Evolutionary conservation across 2,888 invertebrate genomes (phyloP), one percentile per base, ranked within the genome.

Genomic region (Dichetophora obliterata): DNA sequence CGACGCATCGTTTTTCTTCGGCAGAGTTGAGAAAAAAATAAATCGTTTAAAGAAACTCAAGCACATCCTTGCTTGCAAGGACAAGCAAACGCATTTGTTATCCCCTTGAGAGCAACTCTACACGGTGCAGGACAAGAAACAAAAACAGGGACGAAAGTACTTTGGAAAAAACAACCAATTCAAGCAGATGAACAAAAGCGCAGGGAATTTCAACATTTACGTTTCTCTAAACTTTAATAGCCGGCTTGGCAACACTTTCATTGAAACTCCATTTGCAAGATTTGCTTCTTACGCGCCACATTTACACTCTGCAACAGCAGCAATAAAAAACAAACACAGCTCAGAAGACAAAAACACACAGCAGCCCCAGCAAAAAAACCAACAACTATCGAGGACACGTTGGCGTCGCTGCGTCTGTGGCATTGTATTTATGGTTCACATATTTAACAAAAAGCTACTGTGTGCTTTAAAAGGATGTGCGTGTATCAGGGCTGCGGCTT

Each of bases 351-450:
- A 43, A 43, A 43, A 43, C 11, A 43, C 2, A 43, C 1, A 6
- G 8, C 43, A 43, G 43, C 43, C 11, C 43, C 43, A 43, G 14
- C 43, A 43, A 14, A 43, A 43, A 43, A 43, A 11, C 43, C 43
- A 43, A 43, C 43, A 43, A 2, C 43, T n/a, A 31, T 69, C 50
- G 31, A 70, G 54, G 24, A 54, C 70, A 27, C 31, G 27, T 14
- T 37, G 71, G 54, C 71, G 57, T 57, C 71, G 19, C 57, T 19
- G 8, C 37, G 54, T 71, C 71, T 71, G 37, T 57, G 57, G 71
- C 54, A 24, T 71, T 71, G 54, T 71, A n/a, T 57, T 71, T 27
- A 31, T 54, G 34, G 34, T 59, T 54, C 71, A 16, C 59, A 19
- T 34, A 31, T 71, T n/a, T 34, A 34, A 66, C 43, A 66, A 37